phyloP scores from a whole-genome alignment of 2,888 invertebrate genomes.

The Ectemnius cavifrons region DNA sequence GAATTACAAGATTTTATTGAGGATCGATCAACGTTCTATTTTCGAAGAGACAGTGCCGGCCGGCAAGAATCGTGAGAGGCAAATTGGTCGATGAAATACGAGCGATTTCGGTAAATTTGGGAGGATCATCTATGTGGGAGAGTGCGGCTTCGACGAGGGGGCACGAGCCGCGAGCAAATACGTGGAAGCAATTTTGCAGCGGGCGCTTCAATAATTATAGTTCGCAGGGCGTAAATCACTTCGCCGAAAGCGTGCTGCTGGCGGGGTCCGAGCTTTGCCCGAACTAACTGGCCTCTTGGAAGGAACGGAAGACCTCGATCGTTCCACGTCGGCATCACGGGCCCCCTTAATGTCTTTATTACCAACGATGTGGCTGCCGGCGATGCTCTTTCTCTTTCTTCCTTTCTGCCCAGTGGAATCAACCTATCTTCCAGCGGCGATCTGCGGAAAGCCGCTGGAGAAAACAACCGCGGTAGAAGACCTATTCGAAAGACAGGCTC shows the following conservation, averaged over 20 bases:
- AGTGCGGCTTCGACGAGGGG: not conserved
- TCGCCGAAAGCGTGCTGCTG: slow-evolving; percentile 65
- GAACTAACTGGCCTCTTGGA: slow-evolving; percentile 62
- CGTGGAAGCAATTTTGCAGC: slow-evolving; percentile 61
- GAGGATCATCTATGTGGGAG: too few relatives aligned
- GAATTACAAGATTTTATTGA: too few relatives aligned
- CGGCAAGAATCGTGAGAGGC: not conserved
- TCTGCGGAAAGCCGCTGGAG: too few relatives aligned
- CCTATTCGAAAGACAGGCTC: too few relatives aligned
- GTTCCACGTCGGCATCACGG: slow-evolving; percentile 44
- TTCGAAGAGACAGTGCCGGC: too few relatives aligned
- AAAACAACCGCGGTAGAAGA: too few relatives aligned
- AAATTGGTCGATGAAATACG: slow-evolving; percentile 1
- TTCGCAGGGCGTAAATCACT: slow-evolving; percentile 67
- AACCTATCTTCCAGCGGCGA: too few relatives aligned
- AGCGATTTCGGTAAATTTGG: too few relatives aligned
- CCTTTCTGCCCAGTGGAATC: too few relatives aligned
- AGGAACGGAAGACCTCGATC: slow-evolving; percentile 62
- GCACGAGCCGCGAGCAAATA: slow-evolving; percentile 27
- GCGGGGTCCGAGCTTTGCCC: slow-evolving; percentile 44
- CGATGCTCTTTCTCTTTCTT: slow-evolving; percentile 22
- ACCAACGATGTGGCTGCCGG: slow-evolving; percentile 48
- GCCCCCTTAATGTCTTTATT: slow-evolving; percentile 67
- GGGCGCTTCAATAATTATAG: slow-evolving; percentile 68
- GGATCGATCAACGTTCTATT: too few relatives aligned